A percentile compares a stretch with the other conserved stretches of the same genome.
Evolutionary conservation across 2,113 vertebrate genomes (phyloP).

Genomic region (Rutilus rutilus): DNA sequence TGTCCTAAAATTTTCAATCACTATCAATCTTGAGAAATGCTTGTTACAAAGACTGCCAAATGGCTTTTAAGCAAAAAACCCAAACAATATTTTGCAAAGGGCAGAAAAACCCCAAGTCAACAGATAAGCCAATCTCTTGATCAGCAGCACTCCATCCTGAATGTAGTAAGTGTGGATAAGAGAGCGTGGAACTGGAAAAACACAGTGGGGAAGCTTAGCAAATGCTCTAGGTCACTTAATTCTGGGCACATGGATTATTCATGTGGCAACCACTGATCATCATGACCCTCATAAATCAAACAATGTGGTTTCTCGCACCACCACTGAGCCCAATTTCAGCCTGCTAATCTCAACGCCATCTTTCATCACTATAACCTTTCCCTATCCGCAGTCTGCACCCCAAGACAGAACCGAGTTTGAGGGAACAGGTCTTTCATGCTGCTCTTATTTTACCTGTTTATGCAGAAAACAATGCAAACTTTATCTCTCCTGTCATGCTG

Average conservation of each 20-base stretch:
- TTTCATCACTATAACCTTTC: slow-evolving; percentile 81
- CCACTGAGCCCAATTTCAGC: slow-evolving; percentile 66
- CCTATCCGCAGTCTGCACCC: slow-evolving; percentile 67
- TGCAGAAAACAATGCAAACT: slow-evolving; percentile 22
- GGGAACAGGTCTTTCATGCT: slow-evolving; percentile 52
- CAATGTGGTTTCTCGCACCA: slow-evolving; percentile 67
- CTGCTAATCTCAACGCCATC: slow-evolving; percentile 79
- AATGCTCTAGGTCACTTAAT: slow-evolving; percentile 75
- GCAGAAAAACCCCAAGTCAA: slow-evolving; percentile 13
- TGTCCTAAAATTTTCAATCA: not conserved
- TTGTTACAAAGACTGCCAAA: not conserved
- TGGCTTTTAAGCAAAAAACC: not conserved
- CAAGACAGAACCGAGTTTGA: slow-evolving; percentile 64
- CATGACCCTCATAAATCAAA: slow-evolving; percentile 80
- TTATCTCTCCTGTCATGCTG: slow-evolving; percentile 3
- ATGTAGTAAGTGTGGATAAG: slow-evolving; percentile 35
- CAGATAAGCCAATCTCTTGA: slow-evolving; percentile 23
- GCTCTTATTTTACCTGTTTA: slow-evolving; percentile 36
- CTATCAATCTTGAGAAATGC: not conserved
- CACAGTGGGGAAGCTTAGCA: slow-evolving; percentile 66
- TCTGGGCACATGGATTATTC: slow-evolving; percentile 80
- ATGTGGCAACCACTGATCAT: slow-evolving; percentile 74
- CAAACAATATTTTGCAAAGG: slow-evolving; percentile 17
- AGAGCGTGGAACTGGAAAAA: slow-evolving; percentile 44
- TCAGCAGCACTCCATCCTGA: slow-evolving; percentile 29